Evolutionary conservation across 1,140 invertebrate species (phyloP).

Genomic region (Diuraphis noxia): DNA sequence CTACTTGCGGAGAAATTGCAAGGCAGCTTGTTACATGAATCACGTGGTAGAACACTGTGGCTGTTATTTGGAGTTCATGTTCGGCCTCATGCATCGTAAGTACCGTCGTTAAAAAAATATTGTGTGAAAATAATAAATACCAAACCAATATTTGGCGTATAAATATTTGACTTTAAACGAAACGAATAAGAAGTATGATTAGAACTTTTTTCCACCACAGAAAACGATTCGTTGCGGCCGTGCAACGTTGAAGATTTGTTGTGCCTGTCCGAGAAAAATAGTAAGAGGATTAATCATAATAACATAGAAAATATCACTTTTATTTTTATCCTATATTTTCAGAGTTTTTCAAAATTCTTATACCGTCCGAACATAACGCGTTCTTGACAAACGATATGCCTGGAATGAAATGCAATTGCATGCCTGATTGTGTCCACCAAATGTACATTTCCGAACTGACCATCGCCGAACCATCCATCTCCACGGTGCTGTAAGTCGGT

Average conservation of each 20-base stretch:
- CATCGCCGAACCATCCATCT: constrained; percentile 24
- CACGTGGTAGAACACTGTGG: constrained; percentile 56
- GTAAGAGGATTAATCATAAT: constrained; percentile 53
- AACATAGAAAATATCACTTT: neutral
- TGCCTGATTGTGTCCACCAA: constrained; percentile 57
- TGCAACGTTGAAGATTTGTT: constrained; percentile 56
- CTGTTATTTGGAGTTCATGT: constrained; percentile 58
- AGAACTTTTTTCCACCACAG: neutral
- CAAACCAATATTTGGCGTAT: neutral
- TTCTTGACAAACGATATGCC: constrained; percentile 54
- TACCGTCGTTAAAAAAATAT: neutral
- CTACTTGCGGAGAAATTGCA: constrained; percentile 57
- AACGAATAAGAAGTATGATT: neutral
- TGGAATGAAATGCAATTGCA: constrained; percentile 57
- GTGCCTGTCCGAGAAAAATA: constrained; percentile 57
- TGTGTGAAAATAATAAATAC: neutral
- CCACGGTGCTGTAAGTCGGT: constrained; percentile 28
- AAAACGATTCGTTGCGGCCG: constrained; percentile 48
- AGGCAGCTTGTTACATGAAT: constrained; percentile 56
- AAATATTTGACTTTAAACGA: neutral
- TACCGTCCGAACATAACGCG: constrained; percentile 46
- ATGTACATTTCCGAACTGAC: constrained; percentile 57
- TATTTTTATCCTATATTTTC: neutral
- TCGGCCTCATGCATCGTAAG: constrained; percentile 38
- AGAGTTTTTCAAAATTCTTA: constrained; percentile 57